Evolutionary conservation across 1,140 invertebrate species (phyloP).

Genomic region (Cydia fagiglandana): DNA sequence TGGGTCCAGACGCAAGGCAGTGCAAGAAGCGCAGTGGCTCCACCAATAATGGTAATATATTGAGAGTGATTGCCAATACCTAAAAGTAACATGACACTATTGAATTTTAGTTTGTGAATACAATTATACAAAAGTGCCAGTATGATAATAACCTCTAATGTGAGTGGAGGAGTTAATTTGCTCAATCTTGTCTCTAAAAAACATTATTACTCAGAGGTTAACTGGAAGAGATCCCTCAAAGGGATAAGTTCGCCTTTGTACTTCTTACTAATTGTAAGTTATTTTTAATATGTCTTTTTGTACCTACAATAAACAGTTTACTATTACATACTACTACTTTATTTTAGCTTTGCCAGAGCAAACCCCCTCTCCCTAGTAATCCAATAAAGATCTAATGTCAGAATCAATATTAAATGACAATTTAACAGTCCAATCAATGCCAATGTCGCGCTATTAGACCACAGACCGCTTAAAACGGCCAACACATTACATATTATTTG

Average conservation of each 20-base stretch:
- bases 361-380: conserved; percentile 62
- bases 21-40: conserved; percentile 57
- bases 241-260: too few relatives aligned
- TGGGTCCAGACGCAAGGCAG: conserved; percentile 63
- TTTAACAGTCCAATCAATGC: conserved; percentile 54
- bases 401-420: conserved; percentile 59
- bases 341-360: conserved; percentile 42
- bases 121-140: not conserved
- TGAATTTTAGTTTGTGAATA: not conserved
- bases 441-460: not conserved
- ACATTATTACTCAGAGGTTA: too few relatives aligned
- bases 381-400: conserved; percentile 64
- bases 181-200: not conserved
- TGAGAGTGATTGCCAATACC: conserved; percentile 71
- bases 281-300: too few relatives aligned
- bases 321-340: not conserved
- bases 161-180: not conserved
- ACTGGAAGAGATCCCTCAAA: too few relatives aligned
- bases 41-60: conserved; percentile 69
- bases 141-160: not conserved
- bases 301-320: too few relatives aligned
- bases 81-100: conserved; percentile 62
- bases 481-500: conserved; percentile 53
- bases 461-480: conserved; percentile 38
- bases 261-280: too few relatives aligned